A percentile compares a stretch with the other conserved stretches of the same genome.
phyloP scores from a whole-genome alignment of 2,888 invertebrate species.

The Zaprionus lineosus region DNA sequence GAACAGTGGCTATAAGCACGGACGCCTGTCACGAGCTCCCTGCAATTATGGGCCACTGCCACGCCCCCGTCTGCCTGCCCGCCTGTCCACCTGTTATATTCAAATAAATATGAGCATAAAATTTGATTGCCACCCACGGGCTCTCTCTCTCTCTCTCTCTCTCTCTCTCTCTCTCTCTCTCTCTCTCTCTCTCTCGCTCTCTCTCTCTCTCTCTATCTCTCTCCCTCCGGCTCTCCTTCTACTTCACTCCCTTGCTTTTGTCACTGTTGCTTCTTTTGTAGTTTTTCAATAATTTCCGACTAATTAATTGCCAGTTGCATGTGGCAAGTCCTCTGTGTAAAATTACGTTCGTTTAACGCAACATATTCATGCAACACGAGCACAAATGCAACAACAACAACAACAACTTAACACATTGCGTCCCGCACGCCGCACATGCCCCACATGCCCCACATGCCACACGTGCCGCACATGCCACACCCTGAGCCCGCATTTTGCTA shows the following conservation, averaged over 20 bases:
- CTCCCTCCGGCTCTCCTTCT: no score
- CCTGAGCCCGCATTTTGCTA: constrained; percentile 26
- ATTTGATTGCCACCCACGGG: no score
- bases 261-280: constrained; percentile 24
- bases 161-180: no score
- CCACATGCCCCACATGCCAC: constrained; percentile 11
- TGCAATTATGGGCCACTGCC: no score
- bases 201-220: no score
- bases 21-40: no score
- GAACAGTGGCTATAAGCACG: not conserved
- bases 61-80: constrained; percentile 11
- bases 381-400: constrained; percentile 45
- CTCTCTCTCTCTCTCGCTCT: no score
- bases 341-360: constrained; percentile 51
- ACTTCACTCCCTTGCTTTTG: no score
- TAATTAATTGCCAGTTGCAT: constrained; percentile 60
- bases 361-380: constrained; percentile 20
- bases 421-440: constrained; percentile 20
- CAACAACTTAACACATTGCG: constrained; percentile 51
- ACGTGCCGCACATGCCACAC: constrained; percentile 7
- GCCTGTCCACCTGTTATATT: not conserved
- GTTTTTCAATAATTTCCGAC: constrained; percentile 31
- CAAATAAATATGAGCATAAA: constrained; percentile 16
- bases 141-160: no score
- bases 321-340: constrained; percentile 36